Evolutionary conservation across 2,113 vertebrate genomes (phyloP), one percentile per base, ranked within the genome.

Genomic region (Callaeas wilsoni): DNA sequence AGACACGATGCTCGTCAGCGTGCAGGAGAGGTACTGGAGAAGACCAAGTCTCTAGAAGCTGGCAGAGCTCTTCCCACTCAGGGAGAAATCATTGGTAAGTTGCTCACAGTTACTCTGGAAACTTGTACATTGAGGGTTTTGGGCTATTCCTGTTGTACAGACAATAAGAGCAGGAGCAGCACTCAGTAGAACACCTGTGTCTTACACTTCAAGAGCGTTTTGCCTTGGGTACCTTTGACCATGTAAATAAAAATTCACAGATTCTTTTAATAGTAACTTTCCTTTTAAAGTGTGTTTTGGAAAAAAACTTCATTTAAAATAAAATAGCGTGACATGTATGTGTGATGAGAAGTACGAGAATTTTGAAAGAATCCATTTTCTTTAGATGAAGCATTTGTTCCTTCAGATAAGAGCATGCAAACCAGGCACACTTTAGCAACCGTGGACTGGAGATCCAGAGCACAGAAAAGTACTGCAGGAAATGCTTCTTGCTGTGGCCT

Each of bases 1-100:
- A 81, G 62, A 26, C 83, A 8, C 2, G 21, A 16, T 77, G 44
- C 81, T 42, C 5, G 0, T 35, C 94, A 68, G 32, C 2, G 42
- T 27, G 4, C 33, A 12, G 94, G 63, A 56, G 13, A 26, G n/a
- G 50, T 76, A 41, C 6, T 25, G 4, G 87, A 52, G 75, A 50
- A 85, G 10, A 10, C 7, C 4, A 19, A 33, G 16, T 32, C 53
- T 3, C 0, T 55, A 59, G 82, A 29, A 69, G 44, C 76, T 23
- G 39, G 33, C 41, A 83, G 89, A 93, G 89, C 67, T 42, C 74
- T 89, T 75, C 65, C 65, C 26, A 13, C 21, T 1, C 53, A 69
- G 89, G 79, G 89, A 13, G 94, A 87, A 68, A 29, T 97, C 39
- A 29, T 97, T 0, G 97, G 97, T 97, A 44, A 93, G 96, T 59